These are phyloP conservation scores for Dendronephthya gigantea DNA, from an alignment of 64 coral and sea anemone genomes.

Conservation along the genomic window DNA sequence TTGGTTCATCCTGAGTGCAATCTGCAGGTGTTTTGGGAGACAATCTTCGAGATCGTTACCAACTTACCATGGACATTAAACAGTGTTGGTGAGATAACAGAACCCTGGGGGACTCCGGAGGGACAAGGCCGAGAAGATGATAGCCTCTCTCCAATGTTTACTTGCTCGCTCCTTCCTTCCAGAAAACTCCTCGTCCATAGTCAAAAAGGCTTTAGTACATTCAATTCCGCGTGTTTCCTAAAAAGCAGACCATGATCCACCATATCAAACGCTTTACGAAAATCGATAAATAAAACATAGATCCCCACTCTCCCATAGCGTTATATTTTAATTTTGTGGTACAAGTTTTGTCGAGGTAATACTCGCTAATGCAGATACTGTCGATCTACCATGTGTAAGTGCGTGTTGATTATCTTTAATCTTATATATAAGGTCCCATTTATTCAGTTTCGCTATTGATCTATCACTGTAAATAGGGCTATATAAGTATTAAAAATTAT, in stretches of 20 bases:
- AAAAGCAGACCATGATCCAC: slow-evolving; percentile 37
- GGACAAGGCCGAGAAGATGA: not conserved
- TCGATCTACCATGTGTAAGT: not conserved
- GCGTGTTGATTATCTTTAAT: not conserved
- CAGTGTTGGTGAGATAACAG: slow-evolving; percentile 27
- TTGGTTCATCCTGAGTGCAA: not conserved
- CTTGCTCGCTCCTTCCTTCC: slow-evolving; percentile 15
- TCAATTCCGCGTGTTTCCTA: slow-evolving; percentile 1
- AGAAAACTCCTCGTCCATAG: slow-evolving; percentile 21
- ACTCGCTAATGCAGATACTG: not conserved
- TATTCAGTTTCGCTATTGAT: no score
- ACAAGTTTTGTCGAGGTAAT: not conserved
- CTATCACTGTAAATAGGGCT: no score
- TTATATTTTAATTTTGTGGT: not conserved
- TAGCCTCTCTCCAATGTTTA: slow-evolving; percentile 2
- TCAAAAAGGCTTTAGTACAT: slow-evolving; percentile 1
- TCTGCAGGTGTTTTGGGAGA: not conserved
- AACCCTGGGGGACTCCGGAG: slow-evolving; percentile 20
- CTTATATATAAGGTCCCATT: not conserved
- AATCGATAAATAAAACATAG: slow-evolving; percentile 16
- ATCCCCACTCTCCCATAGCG: not conserved
- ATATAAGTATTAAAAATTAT: not conserved
- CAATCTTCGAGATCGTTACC: slow-evolving; percentile 32
- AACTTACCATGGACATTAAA: slow-evolving; percentile 38
- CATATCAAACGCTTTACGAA: slow-evolving; percentile 35